Conservation (phyloP, 2,113 vertebrate species). For the Callionymus lyra region DNA sequence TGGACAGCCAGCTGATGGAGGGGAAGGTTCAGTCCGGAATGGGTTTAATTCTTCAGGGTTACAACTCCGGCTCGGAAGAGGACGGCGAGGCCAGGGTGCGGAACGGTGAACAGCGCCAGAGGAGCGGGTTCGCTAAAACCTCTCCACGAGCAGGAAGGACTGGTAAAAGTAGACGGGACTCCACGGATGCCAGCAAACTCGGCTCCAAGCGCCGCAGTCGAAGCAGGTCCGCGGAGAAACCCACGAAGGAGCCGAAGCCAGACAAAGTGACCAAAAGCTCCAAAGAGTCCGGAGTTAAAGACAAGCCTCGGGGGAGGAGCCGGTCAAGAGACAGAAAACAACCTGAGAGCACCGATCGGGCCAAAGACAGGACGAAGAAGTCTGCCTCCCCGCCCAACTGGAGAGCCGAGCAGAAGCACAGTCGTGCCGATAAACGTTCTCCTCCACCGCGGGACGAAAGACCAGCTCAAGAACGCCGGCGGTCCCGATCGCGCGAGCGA, state of each 20-base stretch:
- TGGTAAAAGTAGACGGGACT: constrained; percentile 78
- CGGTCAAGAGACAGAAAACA: constrained; percentile 82
- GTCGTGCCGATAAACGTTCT: constrained; percentile 57
- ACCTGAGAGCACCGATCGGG: constrained; percentile 75
- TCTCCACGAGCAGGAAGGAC: constrained; percentile 56
- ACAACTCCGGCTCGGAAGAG: constrained; percentile 95
- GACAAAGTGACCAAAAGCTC: constrained; percentile 78
- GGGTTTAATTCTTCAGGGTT: constrained; percentile 96
- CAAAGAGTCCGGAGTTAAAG: constrained; percentile 44
- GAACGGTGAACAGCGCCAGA: constrained; percentile 77
- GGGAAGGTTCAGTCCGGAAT: constrained; percentile 97
- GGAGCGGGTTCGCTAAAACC: constrained; percentile 61
- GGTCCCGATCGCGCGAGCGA: constrained; percentile 77
- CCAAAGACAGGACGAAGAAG: constrained; percentile 76
- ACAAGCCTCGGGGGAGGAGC: constrained; percentile 64
- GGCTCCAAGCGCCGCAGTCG: constrained; percentile 77
- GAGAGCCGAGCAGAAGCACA: constrained; percentile 73
- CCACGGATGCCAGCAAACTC: constrained; percentile 74
- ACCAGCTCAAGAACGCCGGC: constrained; percentile 52
- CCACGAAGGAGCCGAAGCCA: constrained; percentile 71
- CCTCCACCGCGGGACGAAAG: constrained; percentile 51
- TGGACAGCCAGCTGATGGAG: constrained; percentile 97
- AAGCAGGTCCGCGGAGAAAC: constrained; percentile 80
- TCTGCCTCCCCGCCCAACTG: constrained; percentile 67
- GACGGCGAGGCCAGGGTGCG: constrained; percentile 85